A percentile compares a stretch with the other conserved stretches of the same genome.
Conservation (phyloP, 2,113 vertebrate genomes). For the Scolopax mira region DNA sequence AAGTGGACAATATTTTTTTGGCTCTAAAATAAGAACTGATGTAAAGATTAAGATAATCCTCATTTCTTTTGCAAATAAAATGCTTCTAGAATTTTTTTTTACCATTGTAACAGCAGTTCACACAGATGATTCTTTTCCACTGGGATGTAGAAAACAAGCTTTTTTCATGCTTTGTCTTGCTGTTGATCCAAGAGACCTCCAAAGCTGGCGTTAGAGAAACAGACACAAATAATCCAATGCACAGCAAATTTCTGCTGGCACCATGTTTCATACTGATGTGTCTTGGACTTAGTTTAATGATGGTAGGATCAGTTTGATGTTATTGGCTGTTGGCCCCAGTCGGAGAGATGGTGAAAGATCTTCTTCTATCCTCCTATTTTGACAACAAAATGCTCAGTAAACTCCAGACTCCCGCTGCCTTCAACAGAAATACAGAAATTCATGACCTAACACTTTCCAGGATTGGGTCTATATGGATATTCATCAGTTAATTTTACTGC, state of each 20-base stretch:
- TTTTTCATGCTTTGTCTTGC: not conserved
- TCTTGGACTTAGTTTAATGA: not conserved
- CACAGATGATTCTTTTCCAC: constrained; percentile 13
- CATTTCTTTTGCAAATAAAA: not conserved
- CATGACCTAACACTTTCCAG: not conserved
- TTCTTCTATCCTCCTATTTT: not conserved
- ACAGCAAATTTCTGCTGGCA: not conserved
- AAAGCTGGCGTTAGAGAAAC: not conserved
- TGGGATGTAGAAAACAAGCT: not conserved
- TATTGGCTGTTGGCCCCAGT: not conserved
- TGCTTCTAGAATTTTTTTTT: not conserved
- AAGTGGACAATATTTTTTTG: not conserved
- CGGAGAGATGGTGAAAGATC: not conserved
- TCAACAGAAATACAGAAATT: not conserved
- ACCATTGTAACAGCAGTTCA: not conserved
- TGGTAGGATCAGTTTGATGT: not conserved
- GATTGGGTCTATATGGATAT: not conserved
- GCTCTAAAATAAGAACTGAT: constrained; percentile 2
- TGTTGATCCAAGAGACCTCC: constrained; percentile 4
- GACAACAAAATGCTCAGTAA: not conserved
- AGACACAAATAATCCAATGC: not conserved
- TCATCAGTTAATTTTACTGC: constrained; percentile 50
- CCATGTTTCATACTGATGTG: not conserved
- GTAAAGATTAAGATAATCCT: constrained; percentile 11
- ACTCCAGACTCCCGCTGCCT: not conserved